Conservation (phyloP, 2,113 vertebrate species). For the Excalfactoria chinensis region DNA sequence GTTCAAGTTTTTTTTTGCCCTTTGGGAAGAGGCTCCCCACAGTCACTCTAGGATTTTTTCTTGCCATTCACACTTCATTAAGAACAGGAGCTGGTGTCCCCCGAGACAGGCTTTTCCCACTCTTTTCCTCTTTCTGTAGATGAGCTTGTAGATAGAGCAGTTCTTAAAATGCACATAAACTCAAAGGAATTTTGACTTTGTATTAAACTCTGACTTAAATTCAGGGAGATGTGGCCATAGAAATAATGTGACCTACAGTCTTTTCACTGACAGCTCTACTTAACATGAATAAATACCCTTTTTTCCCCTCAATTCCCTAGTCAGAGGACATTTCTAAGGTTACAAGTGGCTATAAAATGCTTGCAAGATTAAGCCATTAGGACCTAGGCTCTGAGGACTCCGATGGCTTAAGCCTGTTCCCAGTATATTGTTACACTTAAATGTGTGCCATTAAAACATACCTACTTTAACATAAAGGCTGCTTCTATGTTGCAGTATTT, state of each 20-base stretch:
- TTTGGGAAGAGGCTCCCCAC: background rate
- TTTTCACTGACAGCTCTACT: background rate
- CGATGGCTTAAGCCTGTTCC: background rate
- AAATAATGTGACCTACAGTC: background rate
- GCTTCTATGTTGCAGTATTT: background rate
- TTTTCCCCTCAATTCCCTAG: background rate
- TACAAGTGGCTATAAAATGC: background rate
- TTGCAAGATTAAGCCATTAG: conserved; percentile 1
- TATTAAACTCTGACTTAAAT: background rate
- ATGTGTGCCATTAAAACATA: background rate
- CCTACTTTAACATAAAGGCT: background rate
- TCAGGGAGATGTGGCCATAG: background rate
- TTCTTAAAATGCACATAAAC: background rate
- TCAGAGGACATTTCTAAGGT: background rate
- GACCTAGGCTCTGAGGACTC: background rate
- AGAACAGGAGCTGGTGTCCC: background rate
- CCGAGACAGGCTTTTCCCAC: background rate
- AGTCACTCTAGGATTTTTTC: background rate
- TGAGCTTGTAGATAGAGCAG: background rate
- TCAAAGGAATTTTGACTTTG: background rate
- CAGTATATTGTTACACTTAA: background rate
- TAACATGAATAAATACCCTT: background rate
- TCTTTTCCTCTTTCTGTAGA: background rate
- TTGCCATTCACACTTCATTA: background rate
- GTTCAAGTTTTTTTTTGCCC: background rate